Percentiles rank a stretch among this genome's conserved stretches.
Conservation (phyloP, 2,113 vertebrate genomes). For the Hypocryptadius cinnamomeus region DNA sequence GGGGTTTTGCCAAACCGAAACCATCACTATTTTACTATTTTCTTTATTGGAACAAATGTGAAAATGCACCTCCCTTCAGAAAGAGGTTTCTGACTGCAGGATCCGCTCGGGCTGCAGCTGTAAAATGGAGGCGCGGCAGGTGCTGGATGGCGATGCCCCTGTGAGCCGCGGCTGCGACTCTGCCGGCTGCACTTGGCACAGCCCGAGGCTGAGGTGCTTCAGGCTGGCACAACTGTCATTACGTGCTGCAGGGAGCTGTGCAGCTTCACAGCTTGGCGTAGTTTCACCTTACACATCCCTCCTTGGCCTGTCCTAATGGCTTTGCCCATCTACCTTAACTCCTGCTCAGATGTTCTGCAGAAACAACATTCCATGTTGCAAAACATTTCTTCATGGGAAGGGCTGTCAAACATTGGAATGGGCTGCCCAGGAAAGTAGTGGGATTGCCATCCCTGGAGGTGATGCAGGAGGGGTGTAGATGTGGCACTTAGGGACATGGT, state of each 20-base stretch:
- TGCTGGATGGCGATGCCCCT: neutral
- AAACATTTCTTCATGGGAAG: neutral
- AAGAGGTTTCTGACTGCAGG: neutral
- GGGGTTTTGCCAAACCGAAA: neutral
- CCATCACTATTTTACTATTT: neutral
- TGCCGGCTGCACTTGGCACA: neutral
- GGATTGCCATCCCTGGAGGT: neutral
- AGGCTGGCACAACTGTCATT: neutral
- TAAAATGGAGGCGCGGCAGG: neutral
- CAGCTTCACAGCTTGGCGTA: neutral
- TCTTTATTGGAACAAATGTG: neutral
- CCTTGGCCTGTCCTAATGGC: neutral
- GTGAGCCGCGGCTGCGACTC: neutral
- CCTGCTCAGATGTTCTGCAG: neutral
- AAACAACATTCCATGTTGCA: rapidly evolving
- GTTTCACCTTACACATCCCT: neutral
- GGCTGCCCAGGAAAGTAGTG: neutral
- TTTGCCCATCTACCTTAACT: neutral
- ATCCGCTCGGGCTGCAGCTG: neutral
- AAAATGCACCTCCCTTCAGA: neutral
- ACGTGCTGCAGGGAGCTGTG: rapidly evolving
- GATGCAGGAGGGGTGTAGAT: neutral
- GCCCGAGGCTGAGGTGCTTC: neutral
- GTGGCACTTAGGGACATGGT: neutral
- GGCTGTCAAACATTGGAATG: neutral